Base-by-base conservation (phyloP, 2,113 vertebrate species). In the Smithornis capensis region DNA sequence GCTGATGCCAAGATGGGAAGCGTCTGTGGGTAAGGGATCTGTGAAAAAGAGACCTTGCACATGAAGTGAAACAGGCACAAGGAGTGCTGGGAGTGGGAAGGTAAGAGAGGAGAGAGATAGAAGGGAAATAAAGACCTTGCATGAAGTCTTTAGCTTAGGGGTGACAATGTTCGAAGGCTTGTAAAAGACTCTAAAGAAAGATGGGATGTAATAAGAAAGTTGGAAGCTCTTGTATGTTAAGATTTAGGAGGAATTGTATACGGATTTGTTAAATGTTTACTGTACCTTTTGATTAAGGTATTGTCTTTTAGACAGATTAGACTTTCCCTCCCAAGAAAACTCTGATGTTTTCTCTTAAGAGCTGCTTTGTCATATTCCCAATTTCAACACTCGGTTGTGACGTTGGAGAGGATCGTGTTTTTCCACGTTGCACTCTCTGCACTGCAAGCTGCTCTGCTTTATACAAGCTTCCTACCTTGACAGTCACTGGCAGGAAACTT, bases 221-320 rank as follows among this genome's bases (percentile, higher is more conserved):
- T 83, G 81, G 53, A 91, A 45, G 19, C 55, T 89, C 44, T 65
- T 35, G 40, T 65, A 35, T 59, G 63, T 83, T 84, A 88, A 86
- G 53, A 64, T 91, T 95, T 93, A 90, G 63, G 74, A 94, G 65
- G 62, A 33, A 65, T 53, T 87, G 78, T 91, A 85, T 95, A 64
- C 55, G 74, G 70, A 73, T 70, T 88, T 69, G 75, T 93, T 93
- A 94, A 94, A 86, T 83, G 64, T 93, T 94, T 96, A 83, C 70
- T 83, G 62, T 53, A 65, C 1, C 0, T 77, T 67, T 86, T 88
- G 86, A 93, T 95, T 93, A 67, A 96, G 86, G 82, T 76, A 3
- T 86, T 94, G 77, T 70, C 45, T 87, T 89, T 89, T 47, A 74
- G 84, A 71, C 24, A 29, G 52, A 83, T 94, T 53, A 55, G 56